Evolutionary conservation across 2,888 invertebrate species (phyloP).

Genomic region (Eledona agricola): DNA sequence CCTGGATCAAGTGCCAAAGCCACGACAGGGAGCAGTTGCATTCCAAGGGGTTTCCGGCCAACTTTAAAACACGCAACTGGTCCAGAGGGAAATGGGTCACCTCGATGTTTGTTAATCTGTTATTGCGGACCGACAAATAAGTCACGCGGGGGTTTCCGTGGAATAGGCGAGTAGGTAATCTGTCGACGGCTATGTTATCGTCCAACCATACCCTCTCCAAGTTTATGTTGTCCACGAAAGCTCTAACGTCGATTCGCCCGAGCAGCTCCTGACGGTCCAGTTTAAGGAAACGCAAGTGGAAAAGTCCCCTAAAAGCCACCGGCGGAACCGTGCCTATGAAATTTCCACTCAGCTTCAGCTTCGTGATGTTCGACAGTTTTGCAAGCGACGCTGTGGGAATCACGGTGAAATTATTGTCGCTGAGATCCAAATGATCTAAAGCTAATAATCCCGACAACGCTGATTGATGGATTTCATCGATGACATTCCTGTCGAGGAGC

Average conservation of each 20-base stretch:
- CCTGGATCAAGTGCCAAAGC: conserved; percentile 78
- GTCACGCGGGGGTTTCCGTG: conserved; percentile 83
- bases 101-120: conserved; percentile 78
- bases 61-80: conserved; percentile 75
- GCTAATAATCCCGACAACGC: conserved; percentile 79
- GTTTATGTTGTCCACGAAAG: conserved; percentile 86
- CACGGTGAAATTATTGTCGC: conserved; percentile 82
- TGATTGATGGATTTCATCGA: conserved; percentile 74
- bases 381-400: conserved; percentile 81
- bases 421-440: conserved; percentile 77
- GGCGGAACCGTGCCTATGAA: conserved; percentile 76
- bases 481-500: conserved; percentile 78
- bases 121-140: conserved; percentile 79
- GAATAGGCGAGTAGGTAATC: conserved; percentile 83
- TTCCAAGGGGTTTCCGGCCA: conserved; percentile 84
- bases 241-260: conserved; percentile 76
- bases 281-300: conserved; percentile 79
- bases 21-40: conserved; percentile 89
- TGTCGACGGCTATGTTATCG: conserved; percentile 76
- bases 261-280: conserved; percentile 75
- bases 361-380: conserved; percentile 78
- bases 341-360: conserved; percentile 81
- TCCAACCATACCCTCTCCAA: conserved; percentile 81
- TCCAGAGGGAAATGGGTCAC: conserved; percentile 86
- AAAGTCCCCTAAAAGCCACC: conserved; percentile 84